Evolutionary conservation across 2,113 vertebrate species (phyloP).

Genomic region (Toxotes chatareus): DNA sequence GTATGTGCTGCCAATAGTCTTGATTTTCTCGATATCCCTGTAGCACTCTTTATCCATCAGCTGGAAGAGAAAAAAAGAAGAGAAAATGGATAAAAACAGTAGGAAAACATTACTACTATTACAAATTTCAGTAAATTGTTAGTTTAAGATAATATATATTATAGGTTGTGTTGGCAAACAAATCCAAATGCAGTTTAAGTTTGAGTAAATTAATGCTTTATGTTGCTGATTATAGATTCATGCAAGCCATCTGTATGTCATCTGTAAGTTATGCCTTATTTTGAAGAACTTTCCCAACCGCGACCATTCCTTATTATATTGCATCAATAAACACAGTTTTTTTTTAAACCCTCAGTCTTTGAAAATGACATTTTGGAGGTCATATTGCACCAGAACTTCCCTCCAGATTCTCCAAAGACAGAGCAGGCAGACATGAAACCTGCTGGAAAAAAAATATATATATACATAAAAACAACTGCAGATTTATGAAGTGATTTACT

Average conservation of each 20-base stretch:
- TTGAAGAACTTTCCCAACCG: constrained; percentile 56
- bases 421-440: background rate
- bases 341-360: constrained; percentile 54
- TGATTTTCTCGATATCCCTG: constrained; percentile 98
- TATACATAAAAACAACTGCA: background rate
- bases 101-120: constrained; percentile 3
- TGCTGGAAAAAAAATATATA: background rate
- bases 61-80: constrained; percentile 73
- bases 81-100: constrained; percentile 16
- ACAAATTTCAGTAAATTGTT: constrained; percentile 32
- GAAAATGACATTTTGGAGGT: constrained; percentile 24
- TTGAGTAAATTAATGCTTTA: constrained; percentile 57
- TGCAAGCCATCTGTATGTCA: constrained; percentile 49
- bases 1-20: constrained; percentile 99
- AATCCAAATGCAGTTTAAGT: constrained; percentile 39
- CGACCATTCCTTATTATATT: constrained; percentile 57
- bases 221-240: constrained; percentile 59
- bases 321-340: constrained; percentile 45
- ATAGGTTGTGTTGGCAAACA: constrained; percentile 26
- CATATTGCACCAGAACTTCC: background rate
- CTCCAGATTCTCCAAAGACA: constrained; percentile 2
- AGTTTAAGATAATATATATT: constrained; percentile 18
- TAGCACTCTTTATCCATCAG: constrained; percentile 99
- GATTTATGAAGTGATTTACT: constrained; percentile 61
- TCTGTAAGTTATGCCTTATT: constrained; percentile 67